Percentiles rank a stretch among this genome's conserved stretches.
Conservation (phyloP, 2,797 vertebrate genomes). For the Helostoma temminkii region DNA sequence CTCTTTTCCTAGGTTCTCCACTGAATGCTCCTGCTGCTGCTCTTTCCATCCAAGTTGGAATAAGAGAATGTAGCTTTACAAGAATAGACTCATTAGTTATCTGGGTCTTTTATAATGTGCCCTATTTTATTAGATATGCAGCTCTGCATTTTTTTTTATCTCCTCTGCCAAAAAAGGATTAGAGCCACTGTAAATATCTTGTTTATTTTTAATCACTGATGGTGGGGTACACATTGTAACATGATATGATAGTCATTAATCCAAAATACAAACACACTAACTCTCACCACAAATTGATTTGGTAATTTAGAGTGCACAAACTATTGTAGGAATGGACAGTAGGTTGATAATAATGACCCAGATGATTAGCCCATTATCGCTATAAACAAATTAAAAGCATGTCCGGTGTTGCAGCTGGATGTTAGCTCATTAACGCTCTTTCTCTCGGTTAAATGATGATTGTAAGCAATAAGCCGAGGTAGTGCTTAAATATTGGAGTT, state of each 20-base stretch:
- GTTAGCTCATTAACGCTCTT: constrained; percentile 63
- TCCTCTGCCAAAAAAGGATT: constrained; percentile 43
- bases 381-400: constrained; percentile 69
- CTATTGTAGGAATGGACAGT: constrained; percentile 54
- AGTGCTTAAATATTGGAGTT: constrained; percentile 27
- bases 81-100: constrained; percentile 55
- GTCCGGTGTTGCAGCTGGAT: constrained; percentile 41
- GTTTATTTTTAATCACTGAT: constrained; percentile 64
- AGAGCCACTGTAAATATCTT: constrained; percentile 59
- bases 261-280: constrained; percentile 43
- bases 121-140: constrained; percentile 49
- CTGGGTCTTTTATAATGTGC: constrained; percentile 26
- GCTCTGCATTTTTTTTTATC: constrained; percentile 38
- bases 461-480: constrained; percentile 19
- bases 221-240: constrained; percentile 47
- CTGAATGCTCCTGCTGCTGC: constrained; percentile 16
- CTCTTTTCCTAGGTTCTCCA: constrained; percentile 20
- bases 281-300: constrained; percentile 62
- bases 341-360: constrained; percentile 64
- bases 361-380: constrained; percentile 71
- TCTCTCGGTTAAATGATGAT: constrained; percentile 36
- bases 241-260: constrained; percentile 61
- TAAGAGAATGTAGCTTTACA: constrained; percentile 42
- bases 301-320: constrained; percentile 51
- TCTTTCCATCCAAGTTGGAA: constrained; percentile 48